Conservation (phyloP, 2,797 vertebrate species). For the Ptychadena robeensis region DNA sequence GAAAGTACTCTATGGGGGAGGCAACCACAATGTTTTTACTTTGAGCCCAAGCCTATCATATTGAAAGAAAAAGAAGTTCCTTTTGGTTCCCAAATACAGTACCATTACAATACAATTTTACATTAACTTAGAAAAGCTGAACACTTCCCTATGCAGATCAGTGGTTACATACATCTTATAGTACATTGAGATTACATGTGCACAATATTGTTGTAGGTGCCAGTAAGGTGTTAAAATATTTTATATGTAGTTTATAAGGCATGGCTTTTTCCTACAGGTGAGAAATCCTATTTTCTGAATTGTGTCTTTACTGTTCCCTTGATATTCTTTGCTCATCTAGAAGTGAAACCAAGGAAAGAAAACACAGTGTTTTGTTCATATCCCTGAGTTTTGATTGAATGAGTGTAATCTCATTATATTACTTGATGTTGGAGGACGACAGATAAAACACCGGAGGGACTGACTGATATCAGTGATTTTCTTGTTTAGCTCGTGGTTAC, state of each 20-base stretch:
- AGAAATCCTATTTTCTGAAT: neutral
- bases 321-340: neutral
- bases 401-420: slow-evolving; percentile 20
- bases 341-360: neutral
- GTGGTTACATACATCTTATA: neutral
- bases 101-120: too few species aligned
- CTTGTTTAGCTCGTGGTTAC: neutral
- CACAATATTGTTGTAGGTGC: neutral
- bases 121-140: too few species aligned
- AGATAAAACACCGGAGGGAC: slow-evolving; percentile 19
- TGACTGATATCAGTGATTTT: slow-evolving; percentile 9
- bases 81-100: too few species aligned
- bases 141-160: neutral
- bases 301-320: neutral
- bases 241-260: neutral
- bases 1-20: too few species aligned
- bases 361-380: neutral
- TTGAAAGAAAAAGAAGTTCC: too few species aligned
- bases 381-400: slow-evolving; percentile 26
- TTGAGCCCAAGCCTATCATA: too few species aligned
- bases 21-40: too few species aligned
- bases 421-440: slow-evolving; percentile 15
- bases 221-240: neutral
- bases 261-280: neutral
- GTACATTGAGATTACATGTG: neutral